phyloP scores from a whole-genome alignment of 2,113 vertebrate genomes.

The Laticauda laticaudata region DNA sequence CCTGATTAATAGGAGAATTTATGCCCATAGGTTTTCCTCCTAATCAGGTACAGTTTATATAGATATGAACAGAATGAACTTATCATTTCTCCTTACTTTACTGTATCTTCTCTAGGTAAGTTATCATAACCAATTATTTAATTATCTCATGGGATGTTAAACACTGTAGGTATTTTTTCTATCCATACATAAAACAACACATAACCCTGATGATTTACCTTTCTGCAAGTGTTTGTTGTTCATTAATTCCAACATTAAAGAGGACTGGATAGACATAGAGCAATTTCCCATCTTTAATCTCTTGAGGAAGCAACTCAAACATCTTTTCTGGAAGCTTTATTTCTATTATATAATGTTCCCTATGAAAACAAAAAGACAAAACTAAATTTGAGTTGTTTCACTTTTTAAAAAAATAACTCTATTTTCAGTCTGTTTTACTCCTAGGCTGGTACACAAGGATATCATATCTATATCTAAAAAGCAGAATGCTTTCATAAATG shows the following conservation, averaged over 20 bases:
- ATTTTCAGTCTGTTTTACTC: not conserved
- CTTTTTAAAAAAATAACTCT: not conserved
- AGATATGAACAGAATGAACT: not conserved
- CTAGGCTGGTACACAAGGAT: not conserved
- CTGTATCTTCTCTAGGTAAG: not conserved
- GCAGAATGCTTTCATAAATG: not conserved
- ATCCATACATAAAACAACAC: not conserved
- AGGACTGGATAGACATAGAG: conserved; percentile 86
- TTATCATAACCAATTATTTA: not conserved
- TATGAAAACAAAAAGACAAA: conserved; percentile 58
- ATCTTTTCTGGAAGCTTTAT: conserved; percentile 86
- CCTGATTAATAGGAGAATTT: too few species aligned
- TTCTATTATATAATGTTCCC: conserved; percentile 88
- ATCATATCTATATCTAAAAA: not conserved
- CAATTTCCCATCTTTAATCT: conserved; percentile 88
- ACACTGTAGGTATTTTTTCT: not conserved
- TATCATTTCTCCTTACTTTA: not conserved
- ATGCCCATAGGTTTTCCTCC: not conserved
- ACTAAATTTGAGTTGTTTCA: not conserved
- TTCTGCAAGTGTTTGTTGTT: conserved; percentile 96
- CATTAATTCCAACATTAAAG: conserved; percentile 97
- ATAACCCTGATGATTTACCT: conserved; percentile 73
- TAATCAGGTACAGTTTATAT: not conserved
- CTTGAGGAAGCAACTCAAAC: conserved; percentile 87
- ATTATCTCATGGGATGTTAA: not conserved